Percentiles rank a stretch among this genome's conserved stretches.
These are phyloP conservation scores for Drosophila bunnanda DNA, from an alignment of 2,888 invertebrate genomes.

Conservation along the genomic window DNA sequence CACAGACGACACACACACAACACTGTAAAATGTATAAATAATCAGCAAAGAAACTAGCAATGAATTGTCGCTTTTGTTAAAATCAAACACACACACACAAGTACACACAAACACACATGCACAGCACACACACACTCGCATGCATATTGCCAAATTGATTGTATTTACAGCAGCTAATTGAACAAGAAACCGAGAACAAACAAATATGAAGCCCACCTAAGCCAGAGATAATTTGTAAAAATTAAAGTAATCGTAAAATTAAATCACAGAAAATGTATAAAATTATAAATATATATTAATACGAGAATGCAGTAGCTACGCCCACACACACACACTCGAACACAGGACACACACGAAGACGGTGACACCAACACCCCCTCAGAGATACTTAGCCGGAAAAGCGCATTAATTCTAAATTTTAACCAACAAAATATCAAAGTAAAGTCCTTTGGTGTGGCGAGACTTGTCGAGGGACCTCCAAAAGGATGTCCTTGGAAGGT, in stretches of 20 bases:
- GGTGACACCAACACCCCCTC: conserved; percentile 19
- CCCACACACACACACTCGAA: conserved; percentile 20
- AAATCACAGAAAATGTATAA: conserved; percentile 60
- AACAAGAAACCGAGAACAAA: conserved; percentile 55
- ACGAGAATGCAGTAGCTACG: conserved; percentile 32
- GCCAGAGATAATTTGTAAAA: conserved; percentile 58
- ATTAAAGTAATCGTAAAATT: conserved; percentile 70
- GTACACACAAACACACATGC: conserved; percentile 35
- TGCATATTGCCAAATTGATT: conserved; percentile 66
- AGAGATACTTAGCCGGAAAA: conserved; percentile 36
- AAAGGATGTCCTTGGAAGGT: too few species aligned
- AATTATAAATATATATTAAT: conserved; percentile 48
- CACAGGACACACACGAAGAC: conserved; percentile 22
- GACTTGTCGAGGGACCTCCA: conserved; percentile 1
- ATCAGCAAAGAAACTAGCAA: conserved; percentile 45
- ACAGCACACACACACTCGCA: conserved; percentile 31
- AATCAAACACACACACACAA: conserved; percentile 47
- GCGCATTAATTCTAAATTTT: conserved; percentile 39
- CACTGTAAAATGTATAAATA: conserved; percentile 74
- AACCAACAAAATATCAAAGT: conserved; percentile 41
- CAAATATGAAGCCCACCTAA: conserved; percentile 79
- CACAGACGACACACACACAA: conserved; percentile 35
- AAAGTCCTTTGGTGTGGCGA: conserved; percentile 13
- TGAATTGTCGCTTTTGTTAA: conserved; percentile 63
- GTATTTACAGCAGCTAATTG: conserved; percentile 58